Base-by-base conservation (phyloP, 2,888 invertebrate genomes). In the Drosophila tanythrix region DNA sequence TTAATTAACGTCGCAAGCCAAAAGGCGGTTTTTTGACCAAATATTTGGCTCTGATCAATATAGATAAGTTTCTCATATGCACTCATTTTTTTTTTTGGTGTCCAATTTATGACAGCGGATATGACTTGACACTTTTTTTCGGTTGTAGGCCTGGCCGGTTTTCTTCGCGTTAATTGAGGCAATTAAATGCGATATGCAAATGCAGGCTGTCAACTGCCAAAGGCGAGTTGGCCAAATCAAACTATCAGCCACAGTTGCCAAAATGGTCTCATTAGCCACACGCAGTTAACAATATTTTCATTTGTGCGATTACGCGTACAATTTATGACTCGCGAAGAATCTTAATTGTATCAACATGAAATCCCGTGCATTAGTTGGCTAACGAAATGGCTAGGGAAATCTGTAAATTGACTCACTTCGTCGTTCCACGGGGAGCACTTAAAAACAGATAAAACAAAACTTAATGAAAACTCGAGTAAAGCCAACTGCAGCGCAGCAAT, bases 71-170 rank as follows among this genome's bases (percentile, higher is more conserved):
- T 25, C 8, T 15, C 8, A 25, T 46, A 46, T 25, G 46, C 21
- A 25, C 13, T 46, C 15, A 2, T 38, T 43, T 11, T 10, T n/a
- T 65, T 48, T 70, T 43, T 13, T 43, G 3, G 25, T 56, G 58
- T 58, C 67, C 79, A 80, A 73, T 61, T 88, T 86, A 83, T 89
- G 86, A 88, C 82, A 81, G 76, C 90, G 87, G 88, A 90, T 88
- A 73, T 80, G 73, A 80, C 74, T 69, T 82, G 90, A 83, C 90
- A 79, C 53, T 35, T 53, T 21, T 74, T 62, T 55, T 21, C 57
- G 11, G 66, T 11, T n/a, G 81, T 72, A 53, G 72, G 78, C 76
- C 65, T 75, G 80, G 36, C 61, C 58, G 50, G 60, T 38, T 56
- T 70, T 63, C 62, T 60, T 73, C 74, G 72, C 86, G 83, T 86